Percentiles rank a stretch among this genome's conserved stretches.
Evolutionary conservation across 2,888 invertebrate genomes (phyloP).

Genomic region (Metacarcinus magister): DNA sequence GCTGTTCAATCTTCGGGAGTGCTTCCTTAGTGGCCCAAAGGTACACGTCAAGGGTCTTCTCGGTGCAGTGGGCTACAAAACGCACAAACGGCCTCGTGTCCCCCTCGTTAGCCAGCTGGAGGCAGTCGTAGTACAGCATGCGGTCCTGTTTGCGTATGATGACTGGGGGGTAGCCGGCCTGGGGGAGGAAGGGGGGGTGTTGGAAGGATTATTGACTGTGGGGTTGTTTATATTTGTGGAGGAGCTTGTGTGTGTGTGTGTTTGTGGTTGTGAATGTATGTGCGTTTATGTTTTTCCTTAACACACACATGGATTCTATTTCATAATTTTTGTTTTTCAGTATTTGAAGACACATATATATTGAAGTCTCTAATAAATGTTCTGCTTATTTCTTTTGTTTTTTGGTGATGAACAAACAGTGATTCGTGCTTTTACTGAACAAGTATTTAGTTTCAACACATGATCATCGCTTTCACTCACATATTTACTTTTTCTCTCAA

Average conservation of each 20-base stretch:
- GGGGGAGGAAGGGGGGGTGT: slow-evolving; percentile 74
- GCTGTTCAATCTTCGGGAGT: slow-evolving; percentile 78
- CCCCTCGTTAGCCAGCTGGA: slow-evolving; percentile 96
- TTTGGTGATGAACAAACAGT: no score
- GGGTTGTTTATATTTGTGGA: background rate
- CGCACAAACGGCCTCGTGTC: slow-evolving; percentile 97
- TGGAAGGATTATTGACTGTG: background rate
- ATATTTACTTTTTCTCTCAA: no score
- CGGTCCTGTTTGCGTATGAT: slow-evolving; percentile 93
- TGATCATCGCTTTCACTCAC: no score
- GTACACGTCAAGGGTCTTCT: slow-evolving; percentile 94
- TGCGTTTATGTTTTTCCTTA: no score
- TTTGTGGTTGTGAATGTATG: background rate
- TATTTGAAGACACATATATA: background rate
- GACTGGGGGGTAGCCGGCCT: slow-evolving; percentile 97
- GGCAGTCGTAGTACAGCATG: slow-evolving; percentile 89
- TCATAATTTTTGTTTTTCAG: no score
- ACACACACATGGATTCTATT: no score
- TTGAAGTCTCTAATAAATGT: background rate
- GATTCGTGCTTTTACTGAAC: no score
- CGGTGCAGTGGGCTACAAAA: slow-evolving; percentile 97
- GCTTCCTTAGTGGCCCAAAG: slow-evolving; percentile 91
- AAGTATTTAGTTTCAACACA: no score
- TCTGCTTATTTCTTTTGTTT: no score
- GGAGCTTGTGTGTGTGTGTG: slow-evolving; percentile 32